Evolutionary conservation across 92 coral and sea anemone genomes (phyloP).

Genomic region (Porites rus): DNA sequence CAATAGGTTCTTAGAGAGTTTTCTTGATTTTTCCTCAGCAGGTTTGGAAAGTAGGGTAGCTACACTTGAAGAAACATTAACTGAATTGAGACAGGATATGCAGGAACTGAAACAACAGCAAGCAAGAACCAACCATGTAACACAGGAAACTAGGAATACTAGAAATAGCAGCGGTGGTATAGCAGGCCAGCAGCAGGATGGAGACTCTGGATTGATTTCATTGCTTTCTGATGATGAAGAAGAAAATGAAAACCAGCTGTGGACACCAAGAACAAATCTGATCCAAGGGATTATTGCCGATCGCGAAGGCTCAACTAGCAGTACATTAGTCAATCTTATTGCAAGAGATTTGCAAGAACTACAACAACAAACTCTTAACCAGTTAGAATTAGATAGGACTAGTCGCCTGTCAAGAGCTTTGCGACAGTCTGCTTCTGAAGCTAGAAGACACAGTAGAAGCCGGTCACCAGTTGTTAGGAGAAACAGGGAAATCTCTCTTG

Average conservation of each 20-base stretch:
- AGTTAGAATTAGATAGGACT: background rate
- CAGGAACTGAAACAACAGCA: constrained; percentile 4
- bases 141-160: background rate
- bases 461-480: constrained; percentile 20
- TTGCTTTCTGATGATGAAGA: constrained; percentile 27
- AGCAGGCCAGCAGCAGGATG: background rate
- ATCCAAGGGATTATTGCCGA: background rate
- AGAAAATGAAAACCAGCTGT: background rate
- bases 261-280: background rate
- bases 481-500: constrained; percentile 6
- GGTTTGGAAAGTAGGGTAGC: background rate
- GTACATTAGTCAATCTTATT: background rate
- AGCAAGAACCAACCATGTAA: background rate
- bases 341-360: background rate
- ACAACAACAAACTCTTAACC: background rate
- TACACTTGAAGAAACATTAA: constrained; percentile 16
- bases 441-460: constrained; percentile 13
- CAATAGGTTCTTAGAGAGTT: background rate
- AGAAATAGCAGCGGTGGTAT: background rate
- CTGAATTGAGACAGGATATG: background rate
- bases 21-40: background rate
- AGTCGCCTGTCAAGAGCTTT: constrained; percentile 5
- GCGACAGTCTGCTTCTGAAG: background rate
- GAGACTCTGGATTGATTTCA: constrained; percentile 23
- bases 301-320: background rate